Percentiles rank a stretch among this genome's conserved stretches.
phyloP scores from a whole-genome alignment of 2,888 invertebrate species.

The Luperina testacea region DNA sequence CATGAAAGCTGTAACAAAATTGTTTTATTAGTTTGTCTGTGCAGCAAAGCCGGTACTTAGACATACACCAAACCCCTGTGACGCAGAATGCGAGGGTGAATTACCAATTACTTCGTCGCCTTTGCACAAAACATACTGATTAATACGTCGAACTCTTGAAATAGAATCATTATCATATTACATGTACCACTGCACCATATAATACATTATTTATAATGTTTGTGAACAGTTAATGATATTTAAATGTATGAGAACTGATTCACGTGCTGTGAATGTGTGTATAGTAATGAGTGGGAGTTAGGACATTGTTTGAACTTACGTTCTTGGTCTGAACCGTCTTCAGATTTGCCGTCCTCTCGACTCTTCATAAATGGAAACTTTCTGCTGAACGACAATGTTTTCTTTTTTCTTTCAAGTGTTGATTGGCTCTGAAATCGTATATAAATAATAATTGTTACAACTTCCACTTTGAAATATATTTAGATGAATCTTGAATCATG shows the following conservation, averaged over 20 bases:
- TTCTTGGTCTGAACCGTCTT: constrained; percentile 99
- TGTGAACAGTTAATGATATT: constrained; percentile 59
- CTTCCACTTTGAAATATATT: neutral
- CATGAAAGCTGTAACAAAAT: constrained; percentile 96
- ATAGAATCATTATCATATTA: constrained; percentile 58
- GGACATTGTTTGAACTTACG: constrained; percentile 92
- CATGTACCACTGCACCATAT: constrained; percentile 65
- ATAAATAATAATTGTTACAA: neutral
- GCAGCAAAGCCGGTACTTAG: constrained; percentile 61
- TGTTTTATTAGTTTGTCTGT: constrained; percentile 73
- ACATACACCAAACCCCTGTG: constrained; percentile 60
- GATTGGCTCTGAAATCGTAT: constrained; percentile 92
- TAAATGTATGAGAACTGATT: constrained; percentile 54
- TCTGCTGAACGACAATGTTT: constrained; percentile 99
- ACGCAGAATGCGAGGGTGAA: constrained; percentile 44
- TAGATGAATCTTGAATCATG: neutral
- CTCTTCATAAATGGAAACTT: constrained; percentile 99
- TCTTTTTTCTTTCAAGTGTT: constrained; percentile 98
- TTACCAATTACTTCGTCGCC: constrained; percentile 34
- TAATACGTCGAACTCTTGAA: constrained; percentile 42
- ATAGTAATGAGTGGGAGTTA: constrained; percentile 35
- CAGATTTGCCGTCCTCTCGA: constrained; percentile 98
- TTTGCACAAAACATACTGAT: constrained; percentile 49
- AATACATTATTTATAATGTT: constrained; percentile 69
- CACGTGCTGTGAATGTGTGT: constrained; percentile 55